These are phyloP conservation scores for Mactromeris polynyma DNA, from an alignment of 2,888 invertebrate genomes.

Conservation along the genomic window DNA sequence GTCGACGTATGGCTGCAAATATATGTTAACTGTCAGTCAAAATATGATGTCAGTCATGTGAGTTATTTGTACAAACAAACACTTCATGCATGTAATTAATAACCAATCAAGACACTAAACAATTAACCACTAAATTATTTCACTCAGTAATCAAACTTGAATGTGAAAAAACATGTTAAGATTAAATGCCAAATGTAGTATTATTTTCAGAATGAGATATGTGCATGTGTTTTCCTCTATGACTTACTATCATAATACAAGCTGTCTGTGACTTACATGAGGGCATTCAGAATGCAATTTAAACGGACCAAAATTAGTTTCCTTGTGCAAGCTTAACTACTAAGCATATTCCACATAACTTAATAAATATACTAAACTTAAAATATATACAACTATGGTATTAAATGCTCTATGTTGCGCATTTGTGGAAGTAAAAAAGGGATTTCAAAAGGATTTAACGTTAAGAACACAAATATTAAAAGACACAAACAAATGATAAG, in stretches of 20 bases:
- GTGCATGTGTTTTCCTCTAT: too few relatives aligned
- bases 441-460: neutral
- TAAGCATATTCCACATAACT: too few relatives aligned
- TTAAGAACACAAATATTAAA: neutral
- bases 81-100: conserved; percentile 6
- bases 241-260: too few relatives aligned
- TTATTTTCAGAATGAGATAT: too few relatives aligned
- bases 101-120: neutral
- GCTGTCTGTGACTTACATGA: too few relatives aligned
- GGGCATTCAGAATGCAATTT: too few relatives aligned
- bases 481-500: neutral
- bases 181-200: neutral
- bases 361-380: too few relatives aligned
- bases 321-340: too few relatives aligned
- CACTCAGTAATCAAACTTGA: neutral
- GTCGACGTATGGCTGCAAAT: too few relatives aligned
- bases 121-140: neutral
- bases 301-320: too few relatives aligned
- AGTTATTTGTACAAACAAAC: neutral
- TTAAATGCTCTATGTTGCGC: too few relatives aligned
- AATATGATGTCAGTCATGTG: neutral
- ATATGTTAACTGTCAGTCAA: neutral
- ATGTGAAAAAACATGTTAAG: neutral
- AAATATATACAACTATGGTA: too few relatives aligned
- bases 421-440: neutral